Conservation (phyloP, 2,888 invertebrate species). For the Tupiocoris notatus region DNA sequence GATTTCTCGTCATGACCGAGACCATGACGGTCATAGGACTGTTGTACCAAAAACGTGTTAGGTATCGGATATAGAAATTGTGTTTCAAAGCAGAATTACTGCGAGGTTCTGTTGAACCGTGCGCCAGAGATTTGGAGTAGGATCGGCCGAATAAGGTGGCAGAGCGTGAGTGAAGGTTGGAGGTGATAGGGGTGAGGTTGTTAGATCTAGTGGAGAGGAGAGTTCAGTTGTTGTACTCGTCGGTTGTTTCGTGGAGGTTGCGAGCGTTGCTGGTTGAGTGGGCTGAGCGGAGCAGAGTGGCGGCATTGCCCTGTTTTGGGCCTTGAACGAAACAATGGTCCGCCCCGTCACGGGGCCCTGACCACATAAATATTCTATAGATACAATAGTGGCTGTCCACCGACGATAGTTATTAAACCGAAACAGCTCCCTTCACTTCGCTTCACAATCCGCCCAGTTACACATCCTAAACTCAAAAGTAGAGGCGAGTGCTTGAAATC, state of each 20-base stretch:
- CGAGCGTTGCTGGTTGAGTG: slow-evolving; percentile 40
- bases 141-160: too few species aligned
- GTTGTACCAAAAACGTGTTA: too few species aligned
- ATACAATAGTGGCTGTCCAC: slow-evolving; percentile 44
- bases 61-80: too few species aligned
- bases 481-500: too few species aligned
- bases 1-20: too few species aligned
- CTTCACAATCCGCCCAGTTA: slow-evolving; percentile 32
- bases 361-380: slow-evolving; percentile 46
- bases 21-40: too few species aligned
- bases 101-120: too few species aligned
- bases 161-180: too few species aligned
- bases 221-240: neutral
- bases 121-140: too few species aligned
- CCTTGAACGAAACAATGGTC: slow-evolving; percentile 51
- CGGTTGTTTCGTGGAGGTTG: neutral
- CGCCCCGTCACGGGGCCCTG: slow-evolving; percentile 44
- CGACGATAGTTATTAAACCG: slow-evolving; percentile 44
- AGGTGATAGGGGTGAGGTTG: neutral
- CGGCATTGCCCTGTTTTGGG: slow-evolving; percentile 49
- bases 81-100: too few species aligned
- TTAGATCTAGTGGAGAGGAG: neutral
- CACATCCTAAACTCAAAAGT: slow-evolving; percentile 15
- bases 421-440: slow-evolving; percentile 41
- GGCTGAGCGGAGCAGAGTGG: slow-evolving; percentile 39